Evolutionary conservation across 2,113 vertebrate species (phyloP), one percentile per base, ranked within the genome.

Genomic region (Eulemur macaco): DNA sequence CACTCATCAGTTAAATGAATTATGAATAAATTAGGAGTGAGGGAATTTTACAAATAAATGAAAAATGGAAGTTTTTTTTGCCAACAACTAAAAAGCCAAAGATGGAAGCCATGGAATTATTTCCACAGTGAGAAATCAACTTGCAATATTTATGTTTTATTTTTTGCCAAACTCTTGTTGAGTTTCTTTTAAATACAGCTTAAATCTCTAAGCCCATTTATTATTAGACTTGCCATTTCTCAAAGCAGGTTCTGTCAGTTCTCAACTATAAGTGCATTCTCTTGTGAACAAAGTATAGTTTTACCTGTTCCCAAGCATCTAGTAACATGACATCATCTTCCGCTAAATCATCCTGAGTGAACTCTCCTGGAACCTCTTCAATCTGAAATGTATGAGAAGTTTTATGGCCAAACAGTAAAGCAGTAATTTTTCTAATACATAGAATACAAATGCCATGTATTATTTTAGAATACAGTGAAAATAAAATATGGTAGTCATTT

Each of bases 251-350:
- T 64, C 23, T 84, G 12, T 52, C 69, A 64, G 50, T 21, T 91
- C 60, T 20, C 27, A 76, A 29, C 7, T 14, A 8, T 17, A 77
- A 64, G 23, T 15, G 12, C 2, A 52, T 20, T 8, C 27, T 91
- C 47, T 63, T 31, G 34, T 34, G 20, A 52, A 89, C 27, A 91
- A 91, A 87, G 37, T 21, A n/a, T 0, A 31, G 42, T 25, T 34
- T 71, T 98, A 99, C 99, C 99, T 99, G 99, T 84, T 99, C 99
- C 99, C 99, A 99, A n/a, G 98, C 96, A 92, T 99, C 99, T 92
- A 99, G 97, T 69, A 99, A 89, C 99, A 99, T 99, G 84, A 99
- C 99, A 71, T 99, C 99, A 92, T 99, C 99, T 98, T 99, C 99
- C 66, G 99, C 99, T 97, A 99, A 98, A 97, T 99, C 99, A 0